Base-by-base conservation (phyloP, 2,888 invertebrate species). In the Bellardia pandia region DNA sequence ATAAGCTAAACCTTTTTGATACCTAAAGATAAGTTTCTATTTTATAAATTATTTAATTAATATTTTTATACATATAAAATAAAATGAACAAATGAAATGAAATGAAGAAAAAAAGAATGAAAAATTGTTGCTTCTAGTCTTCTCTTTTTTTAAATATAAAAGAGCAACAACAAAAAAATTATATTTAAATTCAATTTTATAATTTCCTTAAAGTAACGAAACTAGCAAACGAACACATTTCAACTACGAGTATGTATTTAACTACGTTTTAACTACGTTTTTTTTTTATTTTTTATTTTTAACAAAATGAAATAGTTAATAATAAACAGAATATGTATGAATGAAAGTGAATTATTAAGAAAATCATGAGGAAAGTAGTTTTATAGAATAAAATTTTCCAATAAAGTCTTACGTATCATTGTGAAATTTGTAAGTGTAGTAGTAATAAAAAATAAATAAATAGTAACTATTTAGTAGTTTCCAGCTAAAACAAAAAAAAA, bases 101-200 rank as follows among this genome's bases (percentile, higher is more conserved):
- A 45, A n/a, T n/a, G 14, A 56, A 62, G 60, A 56, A 9, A 75
- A 66, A 6, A 53, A 33, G 16, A 79, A 68, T 37, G 16, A 48
- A 80, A 81, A 90, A 90, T 91, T 92, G 92, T 92, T 92, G 92
- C 92, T 92, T 92, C 92, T 92, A 92, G 92, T 92, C 92, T 93
- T 92, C 92, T 90, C 88, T 89, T 88, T 90, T 92, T 78, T 60
- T 75, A 74, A 58, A 91, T 90, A 91, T 91, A 92, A 91, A 93
- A 91, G 92, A 92, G 92, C 93, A 92, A 91, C 92, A 90, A 90
- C 69, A 85, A 53, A 75, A 64, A 58, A 30, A 13, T 33, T 53
- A 33, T 64, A 64, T 75, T 76, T 64, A 80, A 80, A 71, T 40
- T 23, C 56, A 77, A 71, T 71, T 83, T 76, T 79, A 75, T 69